Evolutionary conservation across 2,888 invertebrate genomes (phyloP).

Genomic region (Sinelater perroti): DNA sequence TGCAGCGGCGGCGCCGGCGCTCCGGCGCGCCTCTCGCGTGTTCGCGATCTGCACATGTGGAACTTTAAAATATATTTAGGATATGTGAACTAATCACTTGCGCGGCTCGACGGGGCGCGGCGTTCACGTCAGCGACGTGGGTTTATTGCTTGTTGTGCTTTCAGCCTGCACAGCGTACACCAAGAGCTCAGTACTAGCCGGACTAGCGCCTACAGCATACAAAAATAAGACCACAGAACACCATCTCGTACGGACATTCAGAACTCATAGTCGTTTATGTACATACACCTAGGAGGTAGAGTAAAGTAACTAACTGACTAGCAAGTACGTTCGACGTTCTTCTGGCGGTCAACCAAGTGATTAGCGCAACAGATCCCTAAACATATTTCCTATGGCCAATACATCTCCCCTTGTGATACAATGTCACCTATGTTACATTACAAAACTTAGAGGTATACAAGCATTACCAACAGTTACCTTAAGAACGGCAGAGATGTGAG

Average conservation of each 20-base stretch:
- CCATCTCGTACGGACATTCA: conserved; percentile 16
- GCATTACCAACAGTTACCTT: conserved; percentile 43
- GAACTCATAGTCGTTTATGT: conserved; percentile 33
- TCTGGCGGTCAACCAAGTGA: conserved; percentile 44
- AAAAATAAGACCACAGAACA: conserved; percentile 29
- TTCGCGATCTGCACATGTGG: conserved; percentile 44
- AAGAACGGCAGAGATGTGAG: conserved; percentile 8
- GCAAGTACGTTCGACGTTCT: conserved; percentile 29
- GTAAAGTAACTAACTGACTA: conserved; percentile 50
- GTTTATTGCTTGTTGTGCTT: too few relatives aligned
- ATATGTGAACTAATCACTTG: conserved; percentile 52
- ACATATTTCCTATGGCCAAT: conserved; percentile 48
- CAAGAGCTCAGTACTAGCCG: conserved; percentile 25
- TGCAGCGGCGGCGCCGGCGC: too few relatives aligned
- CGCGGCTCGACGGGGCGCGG: too few relatives aligned
- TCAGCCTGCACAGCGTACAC: too few relatives aligned
- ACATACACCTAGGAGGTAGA: conserved; percentile 50
- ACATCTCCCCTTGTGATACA: conserved; percentile 21
- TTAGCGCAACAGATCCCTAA: conserved; percentile 53
- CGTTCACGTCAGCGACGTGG: too few relatives aligned
- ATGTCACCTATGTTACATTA: conserved; percentile 13
- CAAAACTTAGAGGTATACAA: conserved; percentile 31
- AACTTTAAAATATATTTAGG: conserved; percentile 50
- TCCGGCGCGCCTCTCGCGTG: too few relatives aligned
- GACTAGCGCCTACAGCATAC: conserved; percentile 24